Percentiles rank a stretch among this genome's conserved stretches.
These are phyloP conservation scores for Poeciliopsis paucimaculata DNA, from an alignment of 2,797 vertebrate genomes.

Conservation along the genomic window DNA sequence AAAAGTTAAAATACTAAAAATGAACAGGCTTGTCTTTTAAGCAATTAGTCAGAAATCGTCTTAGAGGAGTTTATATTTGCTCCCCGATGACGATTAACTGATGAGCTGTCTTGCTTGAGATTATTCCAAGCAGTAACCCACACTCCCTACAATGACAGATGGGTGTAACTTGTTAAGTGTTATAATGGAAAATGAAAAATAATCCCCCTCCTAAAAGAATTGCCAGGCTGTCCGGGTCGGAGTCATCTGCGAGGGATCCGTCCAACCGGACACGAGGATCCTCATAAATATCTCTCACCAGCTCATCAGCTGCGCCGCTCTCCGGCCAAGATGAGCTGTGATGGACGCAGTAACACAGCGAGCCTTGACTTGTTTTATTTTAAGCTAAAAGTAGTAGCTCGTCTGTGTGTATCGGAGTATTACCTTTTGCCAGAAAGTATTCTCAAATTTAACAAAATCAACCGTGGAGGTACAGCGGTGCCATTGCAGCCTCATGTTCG, in stretches of 20 bases:
- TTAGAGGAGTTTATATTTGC: background rate
- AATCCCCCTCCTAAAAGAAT: slow-evolving; percentile 1
- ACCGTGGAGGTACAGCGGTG: background rate
- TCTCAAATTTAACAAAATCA: background rate
- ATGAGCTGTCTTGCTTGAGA: slow-evolving; percentile 47
- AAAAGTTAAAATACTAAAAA: background rate
- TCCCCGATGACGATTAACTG: slow-evolving; percentile 15
- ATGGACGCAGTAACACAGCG: slow-evolving; percentile 74
- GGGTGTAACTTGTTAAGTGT: slow-evolving; percentile 70
- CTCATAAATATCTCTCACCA: slow-evolving; percentile 84
- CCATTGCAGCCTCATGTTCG: slow-evolving; percentile 6
- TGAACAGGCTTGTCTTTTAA: slow-evolving; percentile 17
- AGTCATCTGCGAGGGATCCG: slow-evolving; percentile 79
- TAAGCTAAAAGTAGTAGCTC: background rate
- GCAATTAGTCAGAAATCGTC: slow-evolving; percentile 6
- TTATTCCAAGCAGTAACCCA: slow-evolving; percentile 30
- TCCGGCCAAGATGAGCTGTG: slow-evolving; percentile 71
- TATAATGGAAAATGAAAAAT: slow-evolving; percentile 19
- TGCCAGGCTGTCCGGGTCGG: slow-evolving; percentile 22
- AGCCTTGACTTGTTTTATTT: background rate
- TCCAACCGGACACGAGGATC: slow-evolving; percentile 72
- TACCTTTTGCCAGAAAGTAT: slow-evolving; percentile 11
- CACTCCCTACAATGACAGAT: slow-evolving; percentile 58
- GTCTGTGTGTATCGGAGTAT: background rate
- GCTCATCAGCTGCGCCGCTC: slow-evolving; percentile 79